Base-by-base conservation (phyloP, 2,888 invertebrate genomes). In the Drosophila hamatofila region DNA sequence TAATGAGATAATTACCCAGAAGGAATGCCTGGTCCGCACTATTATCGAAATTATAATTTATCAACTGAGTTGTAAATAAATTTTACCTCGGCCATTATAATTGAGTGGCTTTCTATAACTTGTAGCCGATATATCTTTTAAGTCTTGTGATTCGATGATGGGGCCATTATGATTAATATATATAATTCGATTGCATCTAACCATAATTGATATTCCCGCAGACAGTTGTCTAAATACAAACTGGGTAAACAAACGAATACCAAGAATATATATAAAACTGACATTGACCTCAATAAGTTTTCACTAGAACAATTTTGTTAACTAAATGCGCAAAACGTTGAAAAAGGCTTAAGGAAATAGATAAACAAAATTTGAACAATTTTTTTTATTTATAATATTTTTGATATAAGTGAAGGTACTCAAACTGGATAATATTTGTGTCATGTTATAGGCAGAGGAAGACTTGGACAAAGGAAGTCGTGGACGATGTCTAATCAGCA, bases 101-200 rank as follows among this genome's bases (percentile, higher is more conserved):
- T 79, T 79, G 67, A 78, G 80, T 77, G 75, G 57, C 65, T 59
- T 39, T 77, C 46, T 60, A 79, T 54, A 42, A 56, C 46, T 42
- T 60, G 30, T 44, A 61, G 25, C 51, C 30, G 60, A 70, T 62
- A 82, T 81, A 86, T 76, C 72, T 78, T 81, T 83, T 86, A 84
- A 88, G 89, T 76, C 87, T 86, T 83, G 81, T 81, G 87, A 83
- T 83, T 61, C 81, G 65, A 75, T 83, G 88, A 84, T 83, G 84
- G 83, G 89, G 71, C 81, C 89, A 84, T 70, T 84, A 72, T 79
- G 71, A 77, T 77, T 79, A 77, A 77, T 77, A 79, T 80, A 82
- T 84, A 78, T 81, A 87, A 84, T 83, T 85, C 85, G 78, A 89
- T 85, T 89, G 88, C 89, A 67, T 69, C 72, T 42, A 27, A 39